Percentiles rank a stretch among this genome's conserved stretches.
phyloP scores from a whole-genome alignment of 2,113 vertebrate genomes.

The Gavialis gangeticus region DNA sequence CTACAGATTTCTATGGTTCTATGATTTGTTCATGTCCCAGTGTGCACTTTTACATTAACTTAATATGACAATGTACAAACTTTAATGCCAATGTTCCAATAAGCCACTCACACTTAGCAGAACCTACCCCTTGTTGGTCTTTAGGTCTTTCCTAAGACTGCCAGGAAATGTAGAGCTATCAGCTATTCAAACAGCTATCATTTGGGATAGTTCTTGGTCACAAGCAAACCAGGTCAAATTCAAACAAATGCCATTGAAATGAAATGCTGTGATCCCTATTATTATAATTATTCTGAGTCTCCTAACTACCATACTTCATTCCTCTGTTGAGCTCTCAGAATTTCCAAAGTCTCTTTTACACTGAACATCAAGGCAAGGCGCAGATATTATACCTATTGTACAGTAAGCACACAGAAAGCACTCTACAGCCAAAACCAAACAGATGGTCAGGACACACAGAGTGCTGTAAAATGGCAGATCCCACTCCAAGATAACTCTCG shows the following conservation, averaged over 20 bases:
- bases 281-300: not conserved
- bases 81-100: not conserved
- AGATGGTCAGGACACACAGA: too few species aligned
- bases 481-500: too few species aligned
- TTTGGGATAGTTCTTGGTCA: not conserved
- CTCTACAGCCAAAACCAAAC: too few species aligned
- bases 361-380: not conserved
- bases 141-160: not conserved
- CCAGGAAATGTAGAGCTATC: not conserved
- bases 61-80: not conserved
- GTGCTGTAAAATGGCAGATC: too few species aligned
- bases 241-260: not conserved
- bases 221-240: not conserved
- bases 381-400: too few species aligned
- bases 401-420: too few species aligned
- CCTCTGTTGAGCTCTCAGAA: not conserved
- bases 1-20: not conserved
- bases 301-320: rapidly evolving
- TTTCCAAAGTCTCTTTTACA: not conserved
- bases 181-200: not conserved
- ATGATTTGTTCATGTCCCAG: not conserved
- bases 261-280: not conserved
- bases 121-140: not conserved
- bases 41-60: not conserved
- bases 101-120: not conserved